These are phyloP conservation scores for Bucorvus abyssinicus DNA, from an alignment of 2,797 vertebrate genomes.

Conservation along the genomic window DNA sequence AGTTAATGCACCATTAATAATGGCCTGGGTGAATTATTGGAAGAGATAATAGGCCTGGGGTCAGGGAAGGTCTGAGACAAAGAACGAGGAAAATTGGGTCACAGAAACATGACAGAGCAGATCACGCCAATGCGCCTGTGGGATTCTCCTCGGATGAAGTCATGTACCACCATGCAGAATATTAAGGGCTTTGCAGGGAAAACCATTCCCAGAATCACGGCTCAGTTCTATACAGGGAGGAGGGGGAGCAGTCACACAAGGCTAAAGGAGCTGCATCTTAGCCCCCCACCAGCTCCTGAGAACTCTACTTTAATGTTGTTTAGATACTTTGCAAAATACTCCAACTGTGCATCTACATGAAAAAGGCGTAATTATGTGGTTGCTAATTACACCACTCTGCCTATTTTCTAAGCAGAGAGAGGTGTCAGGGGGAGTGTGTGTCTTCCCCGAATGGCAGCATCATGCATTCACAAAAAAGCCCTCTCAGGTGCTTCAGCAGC, in stretches of 20 bases:
- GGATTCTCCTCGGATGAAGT: slow-evolving; percentile 73
- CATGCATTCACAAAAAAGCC: fast-evolving
- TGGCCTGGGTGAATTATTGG: slow-evolving; percentile 69
- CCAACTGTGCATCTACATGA: not conserved
- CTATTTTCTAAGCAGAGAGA: slow-evolving; percentile 6
- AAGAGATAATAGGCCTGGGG: slow-evolving; percentile 62
- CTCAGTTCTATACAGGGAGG: not conserved
- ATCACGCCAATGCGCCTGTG: slow-evolving; percentile 40
- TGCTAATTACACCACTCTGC: not conserved
- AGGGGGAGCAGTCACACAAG: not conserved
- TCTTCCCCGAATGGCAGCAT: not conserved
- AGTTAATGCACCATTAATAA: slow-evolving; percentile 81
- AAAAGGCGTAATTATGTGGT: not conserved
- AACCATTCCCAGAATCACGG: slow-evolving; percentile 11
- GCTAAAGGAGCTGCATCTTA: not conserved
- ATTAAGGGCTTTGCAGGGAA: slow-evolving; percentile 20
- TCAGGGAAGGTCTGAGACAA: slow-evolving; percentile 68
- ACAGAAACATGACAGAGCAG: slow-evolving; percentile 75
- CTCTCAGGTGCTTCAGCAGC: not conserved
- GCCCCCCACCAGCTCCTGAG: not conserved
- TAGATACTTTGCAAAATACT: slow-evolving; percentile 3
- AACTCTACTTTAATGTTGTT: not conserved
- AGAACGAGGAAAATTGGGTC: slow-evolving; percentile 78
- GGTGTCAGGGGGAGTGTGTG: not conserved
- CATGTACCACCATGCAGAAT: slow-evolving; percentile 62